Evolutionary conservation across 2,113 vertebrate genomes (phyloP).

Genomic region (Rhabdornis inornatus): DNA sequence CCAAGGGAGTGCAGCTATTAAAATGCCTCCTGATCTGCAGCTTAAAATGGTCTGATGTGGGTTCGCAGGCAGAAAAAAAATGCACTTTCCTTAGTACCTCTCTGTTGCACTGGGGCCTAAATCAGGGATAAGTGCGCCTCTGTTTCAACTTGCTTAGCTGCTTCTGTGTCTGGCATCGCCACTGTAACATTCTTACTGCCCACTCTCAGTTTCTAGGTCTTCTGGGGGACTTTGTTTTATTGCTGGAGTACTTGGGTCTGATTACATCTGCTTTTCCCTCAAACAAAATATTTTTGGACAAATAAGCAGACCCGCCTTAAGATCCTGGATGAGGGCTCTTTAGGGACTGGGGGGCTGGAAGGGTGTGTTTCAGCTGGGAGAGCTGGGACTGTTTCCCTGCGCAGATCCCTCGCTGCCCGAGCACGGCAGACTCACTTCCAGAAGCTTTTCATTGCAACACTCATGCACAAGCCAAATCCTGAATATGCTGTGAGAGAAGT

Average conservation of each 20-base stretch:
- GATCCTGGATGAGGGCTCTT: not conserved
- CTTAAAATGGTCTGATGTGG: not conserved
- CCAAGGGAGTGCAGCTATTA: not conserved
- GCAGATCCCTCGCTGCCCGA: not conserved
- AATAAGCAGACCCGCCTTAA: slow-evolving; percentile 4
- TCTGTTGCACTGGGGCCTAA: not conserved
- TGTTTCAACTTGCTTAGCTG: not conserved
- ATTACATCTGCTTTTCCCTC: slow-evolving; percentile 3
- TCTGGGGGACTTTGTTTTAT: not conserved
- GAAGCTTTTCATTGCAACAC: not conserved
- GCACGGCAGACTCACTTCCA: not conserved
- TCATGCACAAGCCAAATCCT: not conserved
- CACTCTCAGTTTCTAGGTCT: not conserved
- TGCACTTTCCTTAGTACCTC: not conserved
- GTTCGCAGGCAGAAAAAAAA: not conserved
- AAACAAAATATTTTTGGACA: not conserved
- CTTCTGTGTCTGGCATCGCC: not conserved
- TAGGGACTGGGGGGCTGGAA: not conserved
- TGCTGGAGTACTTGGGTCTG: not conserved
- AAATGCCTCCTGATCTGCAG: not conserved
- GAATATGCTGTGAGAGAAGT: not conserved
- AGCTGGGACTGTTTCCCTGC: not conserved
- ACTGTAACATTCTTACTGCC: not conserved
- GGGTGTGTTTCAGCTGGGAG: not conserved
- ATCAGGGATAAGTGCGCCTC: not conserved